phyloP scores from a whole-genome alignment of 2,888 invertebrate genomes.

The Patella ulyssiponensis region DNA sequence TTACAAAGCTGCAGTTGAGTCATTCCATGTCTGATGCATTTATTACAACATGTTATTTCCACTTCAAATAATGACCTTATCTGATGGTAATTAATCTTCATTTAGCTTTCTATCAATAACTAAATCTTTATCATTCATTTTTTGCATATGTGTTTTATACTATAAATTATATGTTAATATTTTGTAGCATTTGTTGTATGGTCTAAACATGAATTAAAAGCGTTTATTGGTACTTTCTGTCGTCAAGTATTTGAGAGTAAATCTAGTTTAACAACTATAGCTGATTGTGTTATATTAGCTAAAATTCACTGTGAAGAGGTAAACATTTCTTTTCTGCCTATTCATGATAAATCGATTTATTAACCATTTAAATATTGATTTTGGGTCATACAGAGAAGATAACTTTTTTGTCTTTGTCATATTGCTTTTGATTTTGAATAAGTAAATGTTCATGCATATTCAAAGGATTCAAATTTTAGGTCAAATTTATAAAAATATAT shows the following conservation, averaged over 20 bases:
- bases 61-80: too few relatives aligned
- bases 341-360: too few relatives aligned
- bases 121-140: neutral
- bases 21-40: too few relatives aligned
- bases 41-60: too few relatives aligned
- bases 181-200: slow-evolving; percentile 86
- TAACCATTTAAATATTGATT: too few relatives aligned
- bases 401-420: too few relatives aligned
- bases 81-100: neutral
- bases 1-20: too few relatives aligned
- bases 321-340: slow-evolving; percentile 31
- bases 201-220: slow-evolving; percentile 79
- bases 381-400: too few relatives aligned
- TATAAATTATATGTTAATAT: slow-evolving; percentile 14
- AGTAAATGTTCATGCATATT: neutral
- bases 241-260: slow-evolving; percentile 89
- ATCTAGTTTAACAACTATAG: slow-evolving; percentile 85
- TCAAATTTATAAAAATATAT: neutral
- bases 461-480: neutral
- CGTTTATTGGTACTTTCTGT: slow-evolving; percentile 72
- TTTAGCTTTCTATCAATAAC: neutral
- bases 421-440: too few relatives aligned
- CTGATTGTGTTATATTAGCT: slow-evolving; percentile 88
- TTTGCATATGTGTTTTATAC: neutral
- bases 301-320: slow-evolving; percentile 82